Base-by-base conservation (phyloP, 2,888 invertebrate genomes). In the Seladonia tumulorum region DNA sequence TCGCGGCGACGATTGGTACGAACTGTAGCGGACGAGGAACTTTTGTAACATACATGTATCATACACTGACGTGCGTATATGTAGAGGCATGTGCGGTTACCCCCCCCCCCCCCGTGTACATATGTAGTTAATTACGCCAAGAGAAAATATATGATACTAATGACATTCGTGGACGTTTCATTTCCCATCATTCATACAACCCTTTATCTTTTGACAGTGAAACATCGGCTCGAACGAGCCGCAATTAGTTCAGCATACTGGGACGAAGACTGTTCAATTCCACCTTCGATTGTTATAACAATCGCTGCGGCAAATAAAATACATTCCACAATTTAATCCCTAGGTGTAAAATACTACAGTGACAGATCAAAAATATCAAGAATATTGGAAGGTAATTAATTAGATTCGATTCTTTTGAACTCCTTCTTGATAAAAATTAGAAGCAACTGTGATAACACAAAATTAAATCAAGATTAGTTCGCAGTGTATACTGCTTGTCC, bases 101-200 rank as follows among this genome's bases (percentile, higher is more conserved):
- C 76, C 35, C 90, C 89, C 89, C 78, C 93, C 85, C 76, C 35
- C 90, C 89, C 89, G 79, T 93, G 93, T 94, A 94, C 93, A 94
- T 94, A 94, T 93, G 91, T 94, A 94, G 92, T 89, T 92, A 93
- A 92, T 92, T 90, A 92, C 88, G 78, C 79, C 87, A 86, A 88
- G 87, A 90, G 89, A 91, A 70, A 90, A 91, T 90, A 93, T 92
- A 92, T 90, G 86, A 90, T 85, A 87, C 86, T 82, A 83, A 79
- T 73, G 81, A 81, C 82, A 77, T n/a, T 29, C 29, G 60, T 22
- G 29, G 72, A 25, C 72, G 60, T 79, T 45, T 73, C n/a, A 80
- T 66, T 78, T 63, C 75, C 75, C 39, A 53, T 57, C 29, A 35
- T 7, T 42, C 29, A 18, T 29, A 12, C 29, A 29, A 1, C 12